Evolutionary conservation across 2,113 vertebrate genomes (phyloP), one percentile per base, ranked within the genome.

Genomic region (Emydocephalus ijimae): DNA sequence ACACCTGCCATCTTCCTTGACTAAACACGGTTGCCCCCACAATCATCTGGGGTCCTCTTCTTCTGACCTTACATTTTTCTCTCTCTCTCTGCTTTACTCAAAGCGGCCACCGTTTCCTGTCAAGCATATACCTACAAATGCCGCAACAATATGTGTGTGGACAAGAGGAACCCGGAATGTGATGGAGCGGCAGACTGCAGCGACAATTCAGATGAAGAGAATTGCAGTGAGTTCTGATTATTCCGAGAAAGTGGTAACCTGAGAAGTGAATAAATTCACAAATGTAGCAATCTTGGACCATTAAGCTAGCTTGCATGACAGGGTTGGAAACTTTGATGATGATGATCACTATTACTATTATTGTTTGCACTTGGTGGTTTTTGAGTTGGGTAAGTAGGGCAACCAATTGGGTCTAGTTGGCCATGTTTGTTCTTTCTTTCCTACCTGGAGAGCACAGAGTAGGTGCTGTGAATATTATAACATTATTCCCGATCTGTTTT

Each of bases 151-250:
- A 89, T 1, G 50, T 99, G 99, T 91, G 61, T 99, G 95, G 97
- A 39, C 95, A 99, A 99, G 95, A 94, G 96, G 92, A 99, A 98
- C 96, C 98, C 98, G 0, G 98, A 98, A 89, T 99, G 99, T 1
- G 99, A 99, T 0, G 98, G 97, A 11, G 90, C 81, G 26, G 0
- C 0, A 6, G 98, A 99, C 97, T 99, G 99, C 0, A 94, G 95
- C 0, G 99, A 99, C 0, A 97, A 97, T 34, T 99, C 99, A 0
- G 99, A 99, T 0, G 99, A 99, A 96, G 95, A 96, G 11, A 94
- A 97, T 93, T 99, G 99, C 21, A 95, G 99, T 99, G 97, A 94
- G 98, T 94, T 1, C 26, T 15, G 1, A 43, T 50, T 5, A 0
- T 43, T 48, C 11, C 29, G 2, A 15, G 23, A 3, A 69, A 1